Base-by-base conservation (phyloP, 2,888 invertebrate genomes). In the Drosophila fulvimacula region DNA sequence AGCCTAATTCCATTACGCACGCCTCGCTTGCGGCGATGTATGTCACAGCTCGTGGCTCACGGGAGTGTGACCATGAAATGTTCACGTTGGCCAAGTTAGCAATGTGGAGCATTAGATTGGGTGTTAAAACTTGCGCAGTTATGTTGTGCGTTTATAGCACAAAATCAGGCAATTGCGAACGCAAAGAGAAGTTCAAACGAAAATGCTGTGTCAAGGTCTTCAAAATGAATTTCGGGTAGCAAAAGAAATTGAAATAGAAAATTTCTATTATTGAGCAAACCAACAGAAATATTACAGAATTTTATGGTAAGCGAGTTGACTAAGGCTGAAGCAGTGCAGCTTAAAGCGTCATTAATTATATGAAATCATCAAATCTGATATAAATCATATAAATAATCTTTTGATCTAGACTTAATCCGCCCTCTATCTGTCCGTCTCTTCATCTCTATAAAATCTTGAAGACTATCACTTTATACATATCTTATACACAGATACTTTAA, bases 61-160 rank as follows among this genome's bases (percentile, higher is more conserved):
- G 39, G n/a, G 59, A 64, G 55, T 76, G 73, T 72, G 60, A 58
- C 74, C 74, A 76, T 72, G 77, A 73, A 65, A 55, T 24, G 11
- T 24, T 21, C 30, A 13, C 46, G 17, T 68, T 62, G 66, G 66
- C 77, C 73, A 39, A 58, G 57, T 72, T 76, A 32, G 53, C 60
- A 49, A 76, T 48, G 48, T 71, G 21, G 67, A 56, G 59, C 71
- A 64, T 57, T 70, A 56, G 58, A 69, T 69, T 41, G 53, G 24
- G 19, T 44, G 48, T 52, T 48, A 46, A 38, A 10, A 7, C 6
- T 1, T 11, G 5, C 52, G 32, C 53, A 41, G 7, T 42, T 57
- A 10, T 7, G 11, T 64, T 51, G 27, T 51, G 34, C 13, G 39
- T 32, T 49, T 24, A 13, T n/a, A 38, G 38, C 53, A 38, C 27